Evolutionary conservation across 2,888 invertebrate genomes (phyloP).

Genomic region (Zygaena filipendulae): DNA sequence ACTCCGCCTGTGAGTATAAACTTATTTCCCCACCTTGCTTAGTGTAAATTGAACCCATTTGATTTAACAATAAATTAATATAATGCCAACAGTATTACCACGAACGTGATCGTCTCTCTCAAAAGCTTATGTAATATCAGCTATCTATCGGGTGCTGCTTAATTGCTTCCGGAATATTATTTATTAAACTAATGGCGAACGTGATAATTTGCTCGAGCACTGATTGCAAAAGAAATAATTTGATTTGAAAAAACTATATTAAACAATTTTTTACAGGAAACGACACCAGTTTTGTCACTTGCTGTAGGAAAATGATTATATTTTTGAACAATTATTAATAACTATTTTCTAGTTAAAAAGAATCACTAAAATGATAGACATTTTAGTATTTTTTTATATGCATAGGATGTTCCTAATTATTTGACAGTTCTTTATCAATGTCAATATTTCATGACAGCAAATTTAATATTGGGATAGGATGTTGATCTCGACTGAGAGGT

Average conservation of each 20-base stretch:
- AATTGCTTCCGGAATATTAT: conserved; percentile 53
- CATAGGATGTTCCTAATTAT: conserved; percentile 45
- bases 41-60: conserved; percentile 52
- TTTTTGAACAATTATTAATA: no score
- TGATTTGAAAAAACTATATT: no score
- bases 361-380: no score
- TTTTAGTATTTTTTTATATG: no score
- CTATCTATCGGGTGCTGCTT: conserved; percentile 43
- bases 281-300: no score
- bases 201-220: no score
- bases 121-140: conserved; percentile 36
- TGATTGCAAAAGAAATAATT: no score
- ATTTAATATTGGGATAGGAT: conserved; percentile 40
- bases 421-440: conserved; percentile 38
- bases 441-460: conserved; percentile 45
- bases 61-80: conserved; percentile 54
- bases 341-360: no score
- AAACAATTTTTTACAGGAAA: no score
- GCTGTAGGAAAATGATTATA: no score
- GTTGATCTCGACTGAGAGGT: conserved; percentile 30
- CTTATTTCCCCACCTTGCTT: conserved; percentile 51
- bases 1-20: conserved; percentile 57
- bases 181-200: conserved; percentile 52
- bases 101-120: conserved; percentile 28
- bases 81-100: conserved; percentile 45